A percentile compares a stretch with the other conserved stretches of the same genome.
These are phyloP conservation scores for Drosophila fungiperda DNA, from an alignment of 2,888 invertebrate species.

Conservation along the genomic window DNA sequence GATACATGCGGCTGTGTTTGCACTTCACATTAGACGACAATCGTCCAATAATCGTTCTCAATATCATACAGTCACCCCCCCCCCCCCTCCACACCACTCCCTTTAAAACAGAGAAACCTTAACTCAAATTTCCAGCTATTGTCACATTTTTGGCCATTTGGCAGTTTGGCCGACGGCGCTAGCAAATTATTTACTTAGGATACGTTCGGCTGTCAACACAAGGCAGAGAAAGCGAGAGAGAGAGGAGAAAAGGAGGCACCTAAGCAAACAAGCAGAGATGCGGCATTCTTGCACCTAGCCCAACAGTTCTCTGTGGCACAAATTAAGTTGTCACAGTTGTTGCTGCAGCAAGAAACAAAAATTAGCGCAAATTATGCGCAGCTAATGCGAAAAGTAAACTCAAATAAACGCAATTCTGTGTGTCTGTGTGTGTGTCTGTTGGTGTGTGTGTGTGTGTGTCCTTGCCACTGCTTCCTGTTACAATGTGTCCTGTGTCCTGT, in stretches of 20 bases:
- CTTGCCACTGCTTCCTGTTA: constrained; percentile 19
- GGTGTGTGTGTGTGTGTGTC: constrained; percentile 8
- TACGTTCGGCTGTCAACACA: constrained; percentile 46
- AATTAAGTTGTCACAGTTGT: constrained; percentile 61
- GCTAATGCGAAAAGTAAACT: constrained; percentile 73
- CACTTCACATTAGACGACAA: constrained; percentile 75
- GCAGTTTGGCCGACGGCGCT: constrained; percentile 78
- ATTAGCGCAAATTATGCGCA: constrained; percentile 80
- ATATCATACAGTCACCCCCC: not conserved
- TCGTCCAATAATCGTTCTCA: constrained; percentile 48
- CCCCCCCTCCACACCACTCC: not conserved
- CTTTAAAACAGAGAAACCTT: not conserved
- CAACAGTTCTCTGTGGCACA: constrained; percentile 18
- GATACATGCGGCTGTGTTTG: constrained; percentile 81
- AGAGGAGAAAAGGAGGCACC: constrained; percentile 26
- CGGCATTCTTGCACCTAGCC: constrained; percentile 13
- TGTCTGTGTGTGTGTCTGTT: not conserved
- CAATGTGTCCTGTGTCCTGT: not conserved
- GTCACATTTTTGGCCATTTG: constrained; percentile 73
- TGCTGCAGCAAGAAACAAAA: constrained; percentile 45
- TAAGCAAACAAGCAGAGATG: constrained; percentile 44
- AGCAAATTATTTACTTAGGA: constrained; percentile 70
- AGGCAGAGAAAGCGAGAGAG: not conserved
- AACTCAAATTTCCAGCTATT: constrained; percentile 12
- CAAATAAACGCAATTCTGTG: constrained; percentile 34